Percentiles rank a stretch among this genome's conserved stretches.
phyloP scores from a whole-genome alignment of 2,797 vertebrate genomes.

The Dipus sagitta region DNA sequence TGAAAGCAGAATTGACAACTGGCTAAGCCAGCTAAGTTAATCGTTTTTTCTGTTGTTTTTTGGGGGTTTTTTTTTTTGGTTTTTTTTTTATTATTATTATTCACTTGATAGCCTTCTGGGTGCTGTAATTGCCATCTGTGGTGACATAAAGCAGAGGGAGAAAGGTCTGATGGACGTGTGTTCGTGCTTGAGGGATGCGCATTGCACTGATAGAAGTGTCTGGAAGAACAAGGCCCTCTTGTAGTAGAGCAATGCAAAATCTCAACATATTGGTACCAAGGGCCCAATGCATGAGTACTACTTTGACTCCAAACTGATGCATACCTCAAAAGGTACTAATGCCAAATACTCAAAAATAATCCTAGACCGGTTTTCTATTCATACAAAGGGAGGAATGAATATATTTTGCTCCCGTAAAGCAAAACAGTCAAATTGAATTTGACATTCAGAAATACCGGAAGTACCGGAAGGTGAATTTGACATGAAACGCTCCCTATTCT shows the following conservation, averaged over 20 bases:
- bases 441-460: slow-evolving; percentile 24
- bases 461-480: slow-evolving; percentile 7
- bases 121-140: slow-evolving; percentile 63
- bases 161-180: slow-evolving; percentile 70
- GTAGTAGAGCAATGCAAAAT: slow-evolving; percentile 31
- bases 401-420: not conserved
- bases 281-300: slow-evolving; percentile 66
- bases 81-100: slow-evolving; percentile 33
- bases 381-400: not conserved
- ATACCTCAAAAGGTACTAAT: slow-evolving; percentile 70
- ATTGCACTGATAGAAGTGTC: slow-evolving; percentile 50
- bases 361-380: slow-evolving; percentile 43
- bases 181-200: slow-evolving; percentile 33
- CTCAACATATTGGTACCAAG: slow-evolving; percentile 65
- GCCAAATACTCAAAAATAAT: slow-evolving; percentile 66
- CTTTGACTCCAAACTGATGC: slow-evolving; percentile 62
- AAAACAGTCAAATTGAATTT: slow-evolving; percentile 43
- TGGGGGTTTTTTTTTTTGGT: too few relatives aligned
- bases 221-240: slow-evolving; percentile 62
- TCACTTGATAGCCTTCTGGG: slow-evolving; percentile 69
- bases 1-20: slow-evolving; percentile 71
- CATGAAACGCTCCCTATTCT: not conserved
- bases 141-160: slow-evolving; percentile 52
- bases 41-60: too few relatives aligned
- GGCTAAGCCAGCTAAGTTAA: slow-evolving; percentile 65